Evolutionary conservation across 2,113 vertebrate species (phyloP).

Genomic region (Copsychus sechellarum): DNA sequence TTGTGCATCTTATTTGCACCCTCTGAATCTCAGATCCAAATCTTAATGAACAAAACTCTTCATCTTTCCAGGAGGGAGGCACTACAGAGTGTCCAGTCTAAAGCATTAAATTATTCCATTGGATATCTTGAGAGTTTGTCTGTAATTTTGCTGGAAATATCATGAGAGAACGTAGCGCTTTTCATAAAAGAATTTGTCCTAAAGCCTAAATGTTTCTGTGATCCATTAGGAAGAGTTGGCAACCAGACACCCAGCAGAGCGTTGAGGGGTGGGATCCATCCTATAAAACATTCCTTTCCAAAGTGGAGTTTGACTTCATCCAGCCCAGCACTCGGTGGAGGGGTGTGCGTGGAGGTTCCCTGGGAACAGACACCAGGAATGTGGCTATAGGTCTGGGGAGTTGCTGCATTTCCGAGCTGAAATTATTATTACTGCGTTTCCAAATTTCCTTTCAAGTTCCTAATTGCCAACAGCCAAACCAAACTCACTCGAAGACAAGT

Average conservation of each 20-base stretch:
- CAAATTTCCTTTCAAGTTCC: constrained; percentile 16
- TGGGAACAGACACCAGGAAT: not conserved
- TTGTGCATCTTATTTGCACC: not conserved
- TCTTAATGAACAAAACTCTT: not conserved
- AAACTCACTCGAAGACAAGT: constrained; percentile 16
- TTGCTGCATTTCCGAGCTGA: not conserved
- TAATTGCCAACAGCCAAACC: constrained; percentile 44
- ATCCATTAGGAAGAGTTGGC: not conserved
- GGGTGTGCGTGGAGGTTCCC: not conserved
- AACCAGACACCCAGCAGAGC: not conserved
- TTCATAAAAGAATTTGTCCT: not conserved
- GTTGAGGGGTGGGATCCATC: not conserved
- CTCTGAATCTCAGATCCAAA: not conserved
- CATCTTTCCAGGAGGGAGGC: not conserved
- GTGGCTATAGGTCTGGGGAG: not conserved
- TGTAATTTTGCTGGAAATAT: not conserved
- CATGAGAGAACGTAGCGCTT: not conserved
- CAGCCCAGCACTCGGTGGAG: not conserved
- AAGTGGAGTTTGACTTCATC: not conserved
- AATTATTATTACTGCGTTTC: constrained; percentile 18
- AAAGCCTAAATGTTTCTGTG: not conserved
- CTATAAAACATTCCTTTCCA: not conserved
- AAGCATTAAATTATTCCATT: not conserved
- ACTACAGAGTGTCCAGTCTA: not conserved
- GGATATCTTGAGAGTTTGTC: not conserved